A percentile compares a stretch with the other conserved stretches of the same genome.
Evolutionary conservation across 2,797 vertebrate species (phyloP).

Genomic region (Cyclopterus lumpus): DNA sequence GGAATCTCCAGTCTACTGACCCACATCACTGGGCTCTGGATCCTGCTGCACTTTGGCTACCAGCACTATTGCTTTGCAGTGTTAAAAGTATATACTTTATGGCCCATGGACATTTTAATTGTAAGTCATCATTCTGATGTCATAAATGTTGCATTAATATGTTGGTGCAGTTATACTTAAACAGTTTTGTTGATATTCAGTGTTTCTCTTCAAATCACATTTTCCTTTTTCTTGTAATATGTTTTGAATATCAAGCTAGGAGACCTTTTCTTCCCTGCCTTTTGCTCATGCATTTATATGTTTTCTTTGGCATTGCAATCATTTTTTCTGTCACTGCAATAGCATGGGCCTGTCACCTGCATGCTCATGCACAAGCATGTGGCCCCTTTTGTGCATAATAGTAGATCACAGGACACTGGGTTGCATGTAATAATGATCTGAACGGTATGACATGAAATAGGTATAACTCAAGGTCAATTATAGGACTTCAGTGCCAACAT

Average conservation of each 20-base stretch:
- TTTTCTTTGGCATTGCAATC: background rate
- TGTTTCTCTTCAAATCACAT: background rate
- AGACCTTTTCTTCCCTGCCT: background rate
- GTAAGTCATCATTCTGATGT: background rate
- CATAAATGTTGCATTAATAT: background rate
- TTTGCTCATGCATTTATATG: background rate
- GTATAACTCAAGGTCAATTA: background rate
- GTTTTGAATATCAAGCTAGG: background rate
- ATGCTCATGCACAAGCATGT: background rate
- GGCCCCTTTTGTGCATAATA: background rate
- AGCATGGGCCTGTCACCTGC: background rate
- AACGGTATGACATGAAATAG: background rate
- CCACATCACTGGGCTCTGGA: constrained; percentile 63
- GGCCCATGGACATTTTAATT: background rate
- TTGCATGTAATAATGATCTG: constrained; percentile 1
- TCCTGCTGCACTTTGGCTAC: constrained; percentile 10
- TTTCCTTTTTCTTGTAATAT: background rate
- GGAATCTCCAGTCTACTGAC: constrained; percentile 74
- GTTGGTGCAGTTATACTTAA: background rate
- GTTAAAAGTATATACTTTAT: background rate
- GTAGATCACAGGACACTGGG: background rate
- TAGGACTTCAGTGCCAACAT: background rate
- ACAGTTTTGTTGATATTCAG: constrained; percentile 1
- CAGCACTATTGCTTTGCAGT: constrained; percentile 1
- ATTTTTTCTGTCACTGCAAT: background rate